Evolutionary conservation across 37 sponge, comb jelly and placozoan genomes (phyloP), one percentile per base, ranked within the genome.

Genomic region (Aphrocallistes beatrix): DNA sequence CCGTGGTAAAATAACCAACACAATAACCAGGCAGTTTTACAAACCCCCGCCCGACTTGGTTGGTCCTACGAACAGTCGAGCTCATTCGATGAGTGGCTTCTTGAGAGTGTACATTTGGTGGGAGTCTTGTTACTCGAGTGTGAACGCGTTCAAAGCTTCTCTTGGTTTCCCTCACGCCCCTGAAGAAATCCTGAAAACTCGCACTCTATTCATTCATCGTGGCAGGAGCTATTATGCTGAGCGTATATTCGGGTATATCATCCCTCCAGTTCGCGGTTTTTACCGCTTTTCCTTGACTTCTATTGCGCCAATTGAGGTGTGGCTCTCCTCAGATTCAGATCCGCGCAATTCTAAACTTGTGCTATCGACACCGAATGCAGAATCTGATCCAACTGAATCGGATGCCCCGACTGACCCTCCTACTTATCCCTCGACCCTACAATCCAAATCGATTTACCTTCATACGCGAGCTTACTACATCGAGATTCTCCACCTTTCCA

Each of bases 101-200:
- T 60, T 60, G n/a, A 1, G n/a, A 13, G 75, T 60, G 17, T 60
- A 60, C 34, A 60, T 60, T 28, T 60, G 75, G 75, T 60, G 75
- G 75, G 75, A 60, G n/a, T 60, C 75, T 60, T 60, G 75, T 28
- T 60, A 60, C 34, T 25, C 75, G 32, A 60, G 75, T 13, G 75
- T 60, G n/a, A 60, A 60, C n/a, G 75, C 75, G 34, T 60, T 60
- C 21, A 60, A 60, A 28, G 75, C 75, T 6, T 19, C 32, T 3
- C 21, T 60, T 25, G 75, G 75, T 19, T 60, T 60, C n/a, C 75
- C 75, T 32, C n/a, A 25, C 34, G 75, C 75, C 3, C 75, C 75
- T 3, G 28, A 60, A 6, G 75, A 32, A 6, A 60, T 32, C 10
- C 75, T 60, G 28, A 32, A 60, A 8, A 60, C 75, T 25, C 8